Conservation (phyloP, 2,113 vertebrate species). For the human region GRCh38 chr13:44840501-44841000, state of each 20-base stretch:
- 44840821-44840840: not conserved
- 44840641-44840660: not conserved
- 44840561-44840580: constrained; percentile 55
- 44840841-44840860: not conserved
- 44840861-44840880: not conserved
- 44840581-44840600: constrained; percentile 25
- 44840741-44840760: too few species aligned
- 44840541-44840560: not conserved
- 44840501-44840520: not conserved
- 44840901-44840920: not conserved
- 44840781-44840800: not conserved
- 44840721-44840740: not conserved
- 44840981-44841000: not conserved
- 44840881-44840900: not conserved
- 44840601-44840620: constrained; percentile 32
- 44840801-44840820: not conserved
- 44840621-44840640: not conserved
- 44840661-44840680: accelerated
- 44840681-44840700: not conserved
- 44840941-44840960: not conserved
- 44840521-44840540: not conserved
- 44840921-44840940: not conserved
- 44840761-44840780: not conserved
- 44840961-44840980: not conserved
- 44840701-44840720: not conserved